Conservation (phyloP, 2,797 vertebrate genomes). For the Pristis pectinata region DNA sequence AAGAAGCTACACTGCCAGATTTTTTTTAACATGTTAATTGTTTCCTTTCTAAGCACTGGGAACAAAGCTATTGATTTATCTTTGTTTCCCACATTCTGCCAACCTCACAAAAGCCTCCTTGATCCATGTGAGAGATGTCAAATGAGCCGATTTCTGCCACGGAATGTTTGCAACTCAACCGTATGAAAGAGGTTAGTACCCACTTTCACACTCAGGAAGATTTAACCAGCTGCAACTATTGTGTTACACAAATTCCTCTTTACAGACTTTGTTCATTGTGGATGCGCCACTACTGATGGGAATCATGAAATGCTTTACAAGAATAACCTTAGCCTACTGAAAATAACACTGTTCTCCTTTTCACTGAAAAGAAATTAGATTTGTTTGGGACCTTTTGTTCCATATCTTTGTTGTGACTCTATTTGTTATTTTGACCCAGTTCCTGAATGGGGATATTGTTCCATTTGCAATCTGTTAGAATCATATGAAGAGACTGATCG, state of each 20-base stretch:
- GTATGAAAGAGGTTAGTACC: slow-evolving; percentile 15
- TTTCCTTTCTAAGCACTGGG: not conserved
- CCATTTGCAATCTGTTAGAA: not conserved
- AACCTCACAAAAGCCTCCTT: slow-evolving; percentile 23
- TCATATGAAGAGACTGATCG: not conserved
- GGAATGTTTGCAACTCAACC: not conserved
- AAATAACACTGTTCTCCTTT: slow-evolving; percentile 28
- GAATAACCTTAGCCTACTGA: not conserved
- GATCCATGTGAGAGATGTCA: slow-evolving; percentile 28
- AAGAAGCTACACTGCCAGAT: not conserved
- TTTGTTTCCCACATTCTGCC: not conserved
- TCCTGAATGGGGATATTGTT: slow-evolving; percentile 20
- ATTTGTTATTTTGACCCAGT: slow-evolving; percentile 31
- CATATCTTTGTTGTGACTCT: slow-evolving; percentile 4
- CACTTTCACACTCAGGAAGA: slow-evolving; percentile 24
- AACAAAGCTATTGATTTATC: slow-evolving; percentile 31
- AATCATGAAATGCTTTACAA: slow-evolving; percentile 28
- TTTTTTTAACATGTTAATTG: not conserved
- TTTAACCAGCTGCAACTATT: slow-evolving; percentile 20
- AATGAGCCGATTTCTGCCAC: not conserved
- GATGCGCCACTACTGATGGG: slow-evolving; percentile 15
- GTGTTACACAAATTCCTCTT: slow-evolving; percentile 7
- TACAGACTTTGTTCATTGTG: slow-evolving; percentile 23
- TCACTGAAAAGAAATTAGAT: slow-evolving; percentile 23
- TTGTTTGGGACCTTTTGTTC: slow-evolving; percentile 29